A percentile compares a stretch with the other conserved stretches of the same genome.
phyloP scores from a whole-genome alignment of 2,113 vertebrate genomes.

The Lagopus muta region DNA sequence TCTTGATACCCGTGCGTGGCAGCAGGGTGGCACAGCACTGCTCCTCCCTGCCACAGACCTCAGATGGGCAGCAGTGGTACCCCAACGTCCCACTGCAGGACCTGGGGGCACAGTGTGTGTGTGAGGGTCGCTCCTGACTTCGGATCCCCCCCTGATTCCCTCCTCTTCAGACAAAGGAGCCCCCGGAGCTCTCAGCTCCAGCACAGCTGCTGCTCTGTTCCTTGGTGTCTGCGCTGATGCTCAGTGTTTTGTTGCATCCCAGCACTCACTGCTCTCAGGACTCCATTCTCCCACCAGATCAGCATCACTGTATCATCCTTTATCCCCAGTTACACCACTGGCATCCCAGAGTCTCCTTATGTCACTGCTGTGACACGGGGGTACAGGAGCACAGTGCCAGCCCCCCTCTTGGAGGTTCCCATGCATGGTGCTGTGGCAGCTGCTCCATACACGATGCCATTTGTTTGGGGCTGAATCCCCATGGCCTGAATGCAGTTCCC shows the following conservation, averaged over 20 bases:
- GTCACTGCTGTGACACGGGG: background rate
- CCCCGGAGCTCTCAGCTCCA: background rate
- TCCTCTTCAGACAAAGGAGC: background rate
- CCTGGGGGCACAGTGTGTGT: no score
- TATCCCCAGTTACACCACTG: background rate
- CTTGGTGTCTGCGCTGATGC: background rate
- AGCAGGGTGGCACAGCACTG: fast-evolving
- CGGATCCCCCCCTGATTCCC: background rate
- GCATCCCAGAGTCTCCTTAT: background rate
- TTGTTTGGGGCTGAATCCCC: background rate
- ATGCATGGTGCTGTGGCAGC: background rate
- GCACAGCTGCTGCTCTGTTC: background rate
- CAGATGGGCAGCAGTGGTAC: background rate
- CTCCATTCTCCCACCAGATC: fast-evolving
- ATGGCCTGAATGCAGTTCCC: fast-evolving
- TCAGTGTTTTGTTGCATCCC: background rate
- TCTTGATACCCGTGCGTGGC: fast-evolving
- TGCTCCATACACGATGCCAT: fast-evolving
- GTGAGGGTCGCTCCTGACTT: background rate
- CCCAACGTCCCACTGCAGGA: background rate
- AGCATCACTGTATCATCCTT: background rate
- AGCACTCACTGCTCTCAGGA: background rate
- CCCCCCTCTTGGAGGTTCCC: background rate
- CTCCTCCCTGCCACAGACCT: background rate
- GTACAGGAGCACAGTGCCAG: background rate